phyloP scores from a whole-genome alignment of 2,888 invertebrate species.

The Hydroisotoma schaefferi region DNA sequence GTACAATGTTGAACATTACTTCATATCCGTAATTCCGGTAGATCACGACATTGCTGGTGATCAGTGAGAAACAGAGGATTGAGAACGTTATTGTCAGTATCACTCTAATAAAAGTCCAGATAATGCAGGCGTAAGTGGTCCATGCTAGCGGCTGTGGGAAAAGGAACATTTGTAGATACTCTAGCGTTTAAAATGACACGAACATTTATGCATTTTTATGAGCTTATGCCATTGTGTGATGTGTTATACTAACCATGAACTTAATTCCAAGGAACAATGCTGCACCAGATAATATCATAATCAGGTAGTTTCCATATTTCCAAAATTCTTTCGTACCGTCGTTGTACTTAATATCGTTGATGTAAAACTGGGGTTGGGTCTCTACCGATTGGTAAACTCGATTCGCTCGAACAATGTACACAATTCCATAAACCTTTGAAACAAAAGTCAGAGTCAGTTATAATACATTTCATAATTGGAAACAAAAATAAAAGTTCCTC shows the following conservation, averaged over 20 bases:
- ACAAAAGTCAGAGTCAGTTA: too few relatives aligned
- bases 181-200: not conserved
- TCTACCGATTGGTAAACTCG: constrained; percentile 4
- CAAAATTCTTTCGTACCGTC: not conserved
- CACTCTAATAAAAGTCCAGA: too few relatives aligned
- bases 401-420: constrained; percentile 14
- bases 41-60: not conserved
- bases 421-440: constrained; percentile 14
- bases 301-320: constrained; percentile 9
- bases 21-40: constrained; percentile 15
- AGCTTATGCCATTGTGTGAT: not conserved
- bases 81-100: constrained; percentile 4
- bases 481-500: too few relatives aligned
- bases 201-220: not conserved
- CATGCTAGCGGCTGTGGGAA: too few relatives aligned
- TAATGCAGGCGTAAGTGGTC: too few relatives aligned
- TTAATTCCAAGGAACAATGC: not conserved
- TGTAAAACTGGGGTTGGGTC: constrained; percentile 6
- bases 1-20: constrained; percentile 9
- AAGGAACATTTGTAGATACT: too few relatives aligned
- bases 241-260: constrained; percentile 11
- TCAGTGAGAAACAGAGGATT: constrained; percentile 12
- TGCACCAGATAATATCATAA: not conserved
- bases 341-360: not conserved
- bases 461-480: too few relatives aligned